Evolutionary conservation across 2,797 vertebrate species (phyloP).

Genomic region (Toxotes lorentzi): DNA sequence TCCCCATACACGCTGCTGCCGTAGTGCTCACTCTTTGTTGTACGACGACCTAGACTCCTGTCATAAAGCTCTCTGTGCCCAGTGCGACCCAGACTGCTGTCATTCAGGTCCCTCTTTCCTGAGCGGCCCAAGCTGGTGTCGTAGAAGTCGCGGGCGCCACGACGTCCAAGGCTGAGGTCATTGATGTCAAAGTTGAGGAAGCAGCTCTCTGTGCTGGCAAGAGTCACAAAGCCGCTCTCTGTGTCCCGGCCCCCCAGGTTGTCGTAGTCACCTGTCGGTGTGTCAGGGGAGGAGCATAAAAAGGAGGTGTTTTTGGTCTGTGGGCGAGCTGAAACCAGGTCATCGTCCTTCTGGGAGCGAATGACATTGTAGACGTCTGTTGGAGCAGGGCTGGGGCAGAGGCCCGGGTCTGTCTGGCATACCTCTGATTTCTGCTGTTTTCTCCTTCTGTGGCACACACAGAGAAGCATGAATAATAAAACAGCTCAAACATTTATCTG

Average conservation of each 20-base stretch:
- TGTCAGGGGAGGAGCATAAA: constrained; percentile 83
- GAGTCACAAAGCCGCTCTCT: constrained; percentile 87
- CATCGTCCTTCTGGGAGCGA: constrained; percentile 90
- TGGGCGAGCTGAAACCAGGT: constrained; percentile 90
- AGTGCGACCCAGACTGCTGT: constrained; percentile 59
- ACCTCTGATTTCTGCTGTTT: constrained; percentile 79
- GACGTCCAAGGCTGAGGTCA: constrained; percentile 83
- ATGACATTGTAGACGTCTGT: constrained; percentile 92
- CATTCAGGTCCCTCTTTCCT: constrained; percentile 67
- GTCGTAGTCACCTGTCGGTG: constrained; percentile 86
- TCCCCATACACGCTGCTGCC: constrained; percentile 63
- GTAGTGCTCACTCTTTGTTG: constrained; percentile 80
- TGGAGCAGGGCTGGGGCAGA: constrained; percentile 83
- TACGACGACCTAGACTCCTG: constrained; percentile 77
- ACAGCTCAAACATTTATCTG: not conserved
- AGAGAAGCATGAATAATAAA: constrained; percentile 27
- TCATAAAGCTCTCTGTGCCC: constrained; percentile 71
- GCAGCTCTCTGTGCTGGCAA: constrained; percentile 90
- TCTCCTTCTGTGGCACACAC: constrained; percentile 59
- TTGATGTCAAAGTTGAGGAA: constrained; percentile 94
- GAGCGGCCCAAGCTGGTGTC: constrained; percentile 74
- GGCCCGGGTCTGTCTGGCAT: constrained; percentile 80
- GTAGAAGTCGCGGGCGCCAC: constrained; percentile 68
- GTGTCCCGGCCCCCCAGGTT: constrained; percentile 86
- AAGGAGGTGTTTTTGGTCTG: constrained; percentile 93